Evolutionary conservation across 2,797 vertebrate species (phyloP).

Genomic region (Brachyalestes nurse): DNA sequence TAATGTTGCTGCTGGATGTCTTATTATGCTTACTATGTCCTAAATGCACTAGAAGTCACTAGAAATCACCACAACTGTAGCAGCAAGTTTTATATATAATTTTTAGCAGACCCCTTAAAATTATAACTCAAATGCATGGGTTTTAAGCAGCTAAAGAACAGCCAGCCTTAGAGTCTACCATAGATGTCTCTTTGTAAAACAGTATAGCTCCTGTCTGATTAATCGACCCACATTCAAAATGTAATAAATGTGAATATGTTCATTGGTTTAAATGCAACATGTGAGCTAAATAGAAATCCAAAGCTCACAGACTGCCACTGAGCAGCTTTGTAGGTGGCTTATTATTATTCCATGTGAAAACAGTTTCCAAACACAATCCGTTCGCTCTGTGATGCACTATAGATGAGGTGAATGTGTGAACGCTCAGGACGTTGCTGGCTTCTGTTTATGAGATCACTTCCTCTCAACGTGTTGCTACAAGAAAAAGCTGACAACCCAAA

Average conservation of each 20-base stretch:
- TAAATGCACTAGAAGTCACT: no score
- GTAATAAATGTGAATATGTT: conserved; percentile 12
- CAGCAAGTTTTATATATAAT: no score
- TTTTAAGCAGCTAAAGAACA: no score
- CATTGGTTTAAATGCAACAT: conserved; percentile 22
- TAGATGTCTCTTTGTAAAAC: no score
- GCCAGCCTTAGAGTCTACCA: no score
- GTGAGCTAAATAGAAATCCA: not conserved
- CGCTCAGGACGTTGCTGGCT: conserved; percentile 49
- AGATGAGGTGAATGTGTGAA: conserved; percentile 43
- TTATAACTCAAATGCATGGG: no score
- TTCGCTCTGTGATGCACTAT: conserved; percentile 25
- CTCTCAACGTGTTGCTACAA: conserved; percentile 43
- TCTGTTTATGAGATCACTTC: conserved; percentile 55
- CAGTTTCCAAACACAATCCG: conserved; percentile 34
- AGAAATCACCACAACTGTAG: no score
- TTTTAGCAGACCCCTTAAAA: no score
- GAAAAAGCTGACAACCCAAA: conserved; percentile 12
- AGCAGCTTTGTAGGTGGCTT: not conserved
- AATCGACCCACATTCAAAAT: no score
- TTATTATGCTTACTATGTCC: no score
- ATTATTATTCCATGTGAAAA: conserved; percentile 24
- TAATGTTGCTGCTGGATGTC: no score
- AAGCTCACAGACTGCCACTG: not conserved
- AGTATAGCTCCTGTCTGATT: no score